Evolutionary conservation across 2,797 vertebrate species (phyloP), one percentile per base, ranked within the genome.

Genomic region (Ammospiza maritima): DNA sequence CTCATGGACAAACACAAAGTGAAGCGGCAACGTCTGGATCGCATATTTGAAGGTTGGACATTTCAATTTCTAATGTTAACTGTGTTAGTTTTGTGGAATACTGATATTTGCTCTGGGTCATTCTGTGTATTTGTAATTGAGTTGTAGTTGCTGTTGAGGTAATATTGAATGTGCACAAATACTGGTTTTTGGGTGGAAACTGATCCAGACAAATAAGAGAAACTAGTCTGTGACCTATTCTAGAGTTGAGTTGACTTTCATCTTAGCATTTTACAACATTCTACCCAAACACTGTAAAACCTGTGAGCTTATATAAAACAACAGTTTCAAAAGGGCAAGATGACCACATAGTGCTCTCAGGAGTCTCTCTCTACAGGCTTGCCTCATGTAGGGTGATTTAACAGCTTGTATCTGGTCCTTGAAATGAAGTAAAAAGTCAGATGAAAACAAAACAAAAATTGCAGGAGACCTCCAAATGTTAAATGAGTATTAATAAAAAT

Each of bases 1-100:
- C 92, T 97, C 22, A 97, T 98, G 97, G 97, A 98, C 90, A 98
- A 98, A 97, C 97, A 98, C 96, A 97, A 97, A 98, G 97, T 97
- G 95, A 98, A 98, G 94, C 91, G 97, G 60, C 97, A 98, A 93
- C 97, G 97, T 62, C 94, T 98, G 94, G 97, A 98, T 96, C 97
- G 97, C 66, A 97, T 98, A 80, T 97, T 97, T 95, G 97, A 98
- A 98, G 97, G 97, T 98, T 83, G 86, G 97, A 62, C 62, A 27
- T 50, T 65, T 32, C 30, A 3, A 5, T 84, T 94, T 69, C 56
- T 74, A 6, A 3, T 19, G 4, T 53, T 75, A 18, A 4, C 48
- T 40, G 5, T 1, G 2, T 47, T 65, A 2, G 10, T 73, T 85
- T 36, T n/a, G 25, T 53, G 38, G 30, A 23, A 65, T 79, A 27